Base-by-base conservation (phyloP, 1,140 invertebrate genomes). In the Drosophila kanapiae region DNA sequence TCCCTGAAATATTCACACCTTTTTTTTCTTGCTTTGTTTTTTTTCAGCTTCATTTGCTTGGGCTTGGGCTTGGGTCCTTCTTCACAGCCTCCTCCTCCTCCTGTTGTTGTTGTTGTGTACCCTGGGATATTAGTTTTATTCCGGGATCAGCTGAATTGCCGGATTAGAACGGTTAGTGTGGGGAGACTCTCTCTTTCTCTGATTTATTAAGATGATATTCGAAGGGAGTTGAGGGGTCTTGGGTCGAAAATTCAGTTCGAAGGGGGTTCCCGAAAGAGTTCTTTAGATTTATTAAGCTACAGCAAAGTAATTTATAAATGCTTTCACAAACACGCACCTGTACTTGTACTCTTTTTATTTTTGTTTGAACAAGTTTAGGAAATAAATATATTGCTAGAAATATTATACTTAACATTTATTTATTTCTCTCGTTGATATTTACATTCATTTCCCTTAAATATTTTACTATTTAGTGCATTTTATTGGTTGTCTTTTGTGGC, bases 1-100 rank as follows among this genome's bases (percentile, higher is more conserved):
- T 86, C 40, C 49, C 71, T 47, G 51, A 37, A 70, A 58, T 70
- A 2, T 78, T 77, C 75, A 78, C 75, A 78, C 75, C 75, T 70
- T 78, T 72, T 72, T 67, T 38, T 14, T 18, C 6, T n/a, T 37
- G 9, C 35, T 47, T 69, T 33, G 51, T 57, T 71, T 69, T 67
- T 43, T 31, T 27, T 49, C 47, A 31, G 33, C 51, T 29, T 57
- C 74, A 69, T 70, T 70, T 78, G 45, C 49, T 23, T 37, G 49
- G 37, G 23, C 1, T 14, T 18, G 13, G 45, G 8, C 7, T n/a
- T 47, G 18, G 11, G 11, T 13, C 10, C 11, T 4, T 27, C 7
- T 18, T 48, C 23, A 37, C 13, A 10, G 10, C 35, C 10, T 37
- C 11, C 4, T 56, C 40, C n/a, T 56, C 5, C 27, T 16, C 14